Base-by-base conservation (phyloP, 1,140 invertebrate genomes). In the Drosophila elegans region DNA sequence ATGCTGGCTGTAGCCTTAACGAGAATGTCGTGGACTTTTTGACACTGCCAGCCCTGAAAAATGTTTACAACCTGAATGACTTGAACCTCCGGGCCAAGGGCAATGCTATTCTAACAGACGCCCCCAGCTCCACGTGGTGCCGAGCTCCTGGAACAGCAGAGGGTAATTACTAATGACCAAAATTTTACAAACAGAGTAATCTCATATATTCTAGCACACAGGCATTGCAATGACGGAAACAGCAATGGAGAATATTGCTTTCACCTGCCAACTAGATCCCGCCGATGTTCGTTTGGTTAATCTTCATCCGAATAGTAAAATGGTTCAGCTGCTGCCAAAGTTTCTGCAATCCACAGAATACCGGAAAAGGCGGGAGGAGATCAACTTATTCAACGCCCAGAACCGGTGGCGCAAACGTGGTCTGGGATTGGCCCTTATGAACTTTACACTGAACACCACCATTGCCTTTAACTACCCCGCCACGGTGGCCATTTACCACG, bases 171-270 rank as follows among this genome's bases (percentile, higher is more conserved):
- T n/a, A n/a, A n/a, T n/a, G n/a, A n/a, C n/a, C n/a, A n/a, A n/a
- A n/a, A n/a, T n/a, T n/a, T n/a, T n/a, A n/a, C n/a, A n/a, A n/a
- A n/a, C n/a, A n/a, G n/a, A n/a, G n/a, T n/a, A n/a, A n/a, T n/a
- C n/a, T n/a, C n/a, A n/a, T n/a, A n/a, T n/a, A n/a, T n/a, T n/a
- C n/a, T n/a, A n/a, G n/a, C n/a, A n/a, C 94, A 0, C 96, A 93
- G 94, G 90, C 27, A 88, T 95, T 11, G 94, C 94, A 3, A 93
- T 95, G 80, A 94, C 95, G 38, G 97, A 98, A 91, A 94, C 93
- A 16, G 94, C 97, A 7, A 95, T 98, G 94, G 97, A 98, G 75
- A 95, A 96, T 83, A 95, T 98, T 64, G 94, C 96, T 0, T 94
- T 94, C 53, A 93, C 91, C 27, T 74, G 96, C 4, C 93, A 94